These are phyloP conservation scores for Lophura nycthemera DNA, from an alignment of 2,113 vertebrate species.

Conservation along the genomic window DNA sequence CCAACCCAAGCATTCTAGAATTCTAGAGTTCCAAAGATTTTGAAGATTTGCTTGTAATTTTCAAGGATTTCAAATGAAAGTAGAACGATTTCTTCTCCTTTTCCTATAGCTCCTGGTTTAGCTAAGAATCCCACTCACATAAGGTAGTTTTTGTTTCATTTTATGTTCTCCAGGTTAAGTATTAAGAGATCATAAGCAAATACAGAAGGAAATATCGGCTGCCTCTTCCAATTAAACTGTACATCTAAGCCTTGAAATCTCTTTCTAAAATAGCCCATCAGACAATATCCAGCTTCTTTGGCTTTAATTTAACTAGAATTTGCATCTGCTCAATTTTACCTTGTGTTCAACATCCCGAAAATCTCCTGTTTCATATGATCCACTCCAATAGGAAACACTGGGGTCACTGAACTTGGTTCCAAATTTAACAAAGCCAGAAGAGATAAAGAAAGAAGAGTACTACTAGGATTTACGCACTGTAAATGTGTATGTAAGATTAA, in stretches of 20 bases:
- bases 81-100: not conserved
- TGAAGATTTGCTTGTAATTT: not conserved
- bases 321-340: not conserved
- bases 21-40: not conserved
- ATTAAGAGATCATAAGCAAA: not conserved
- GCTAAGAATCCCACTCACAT: not conserved
- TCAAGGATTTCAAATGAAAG: not conserved
- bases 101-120: not conserved
- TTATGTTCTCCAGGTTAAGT: not conserved
- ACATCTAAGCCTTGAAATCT: accelerated
- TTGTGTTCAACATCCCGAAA: not conserved
- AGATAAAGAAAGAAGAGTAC: not conserved
- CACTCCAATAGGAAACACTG: not conserved
- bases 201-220: not conserved
- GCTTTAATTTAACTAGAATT: not conserved
- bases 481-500: not conserved
- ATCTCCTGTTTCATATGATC: not conserved
- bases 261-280: not conserved
- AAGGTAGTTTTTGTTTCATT: not conserved
- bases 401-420: not conserved
- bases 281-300: not conserved
- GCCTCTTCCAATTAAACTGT: not conserved
- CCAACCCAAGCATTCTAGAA: not conserved
- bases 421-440: not conserved
- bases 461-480: not conserved